Percentiles rank a stretch among this genome's conserved stretches.
These are phyloP conservation scores for Bombus turneri DNA, from an alignment of 1,140 invertebrate genomes.

Conservation along the genomic window DNA sequence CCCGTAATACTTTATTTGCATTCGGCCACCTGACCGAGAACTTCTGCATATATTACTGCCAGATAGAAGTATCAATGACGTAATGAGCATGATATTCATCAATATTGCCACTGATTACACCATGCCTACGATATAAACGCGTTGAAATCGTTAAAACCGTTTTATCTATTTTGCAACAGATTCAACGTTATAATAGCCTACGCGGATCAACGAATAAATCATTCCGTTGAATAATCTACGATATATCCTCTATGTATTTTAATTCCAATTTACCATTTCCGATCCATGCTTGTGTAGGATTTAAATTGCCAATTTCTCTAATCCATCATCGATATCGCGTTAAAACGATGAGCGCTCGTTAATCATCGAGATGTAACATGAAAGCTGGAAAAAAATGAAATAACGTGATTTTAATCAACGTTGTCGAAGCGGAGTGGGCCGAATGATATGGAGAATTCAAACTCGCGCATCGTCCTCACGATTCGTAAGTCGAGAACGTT, in stretches of 20 bases:
- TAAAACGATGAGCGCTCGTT: not conserved
- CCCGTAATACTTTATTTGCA: constrained; percentile 16
- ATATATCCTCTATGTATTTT: not conserved
- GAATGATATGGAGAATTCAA: not conserved
- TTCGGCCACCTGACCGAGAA: not conserved
- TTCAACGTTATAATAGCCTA: not conserved
- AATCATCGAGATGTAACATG: not conserved
- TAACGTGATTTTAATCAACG: constrained; percentile 1
- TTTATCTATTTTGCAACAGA: not conserved
- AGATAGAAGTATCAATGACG: constrained; percentile 8
- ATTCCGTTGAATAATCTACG: not conserved
- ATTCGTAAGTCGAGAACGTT: not conserved
- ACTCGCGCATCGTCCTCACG: not conserved
- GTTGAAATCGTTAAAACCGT: not conserved
- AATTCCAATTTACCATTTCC: not conserved
- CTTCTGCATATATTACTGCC: constrained; percentile 5
- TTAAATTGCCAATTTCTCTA: not conserved
- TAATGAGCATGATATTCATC: constrained; percentile 7
- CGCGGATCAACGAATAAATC: too few relatives aligned
- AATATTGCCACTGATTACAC: constrained; percentile 20
- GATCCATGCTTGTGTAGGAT: not conserved
- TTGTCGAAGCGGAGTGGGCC: not conserved
- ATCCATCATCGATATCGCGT: not conserved
- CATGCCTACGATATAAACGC: not conserved
- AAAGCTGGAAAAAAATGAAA: not conserved